These are phyloP conservation scores for Mamestra configurata DNA, from an alignment of 1,140 invertebrate species.

Conservation along the genomic window DNA sequence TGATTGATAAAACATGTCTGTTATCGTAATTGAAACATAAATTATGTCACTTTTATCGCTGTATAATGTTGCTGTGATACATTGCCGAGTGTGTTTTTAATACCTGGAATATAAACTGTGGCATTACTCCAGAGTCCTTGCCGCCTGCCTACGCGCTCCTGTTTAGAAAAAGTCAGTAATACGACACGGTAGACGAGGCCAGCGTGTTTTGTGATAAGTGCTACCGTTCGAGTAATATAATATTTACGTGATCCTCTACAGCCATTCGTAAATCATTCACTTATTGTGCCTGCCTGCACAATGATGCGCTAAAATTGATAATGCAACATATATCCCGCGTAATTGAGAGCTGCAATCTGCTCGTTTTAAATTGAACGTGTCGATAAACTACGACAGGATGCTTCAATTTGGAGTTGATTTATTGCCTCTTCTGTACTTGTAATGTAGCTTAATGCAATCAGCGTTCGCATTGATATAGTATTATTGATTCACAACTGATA, in stretches of 20 bases:
- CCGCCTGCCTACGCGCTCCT: neutral
- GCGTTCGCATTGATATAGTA: neutral
- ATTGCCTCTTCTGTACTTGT: constrained; percentile 18
- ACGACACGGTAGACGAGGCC: neutral
- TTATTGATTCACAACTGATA: neutral
- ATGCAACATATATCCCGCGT: constrained; percentile 9
- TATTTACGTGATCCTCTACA: neutral
- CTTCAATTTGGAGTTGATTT: constrained; percentile 18
- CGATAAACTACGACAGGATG: constrained; percentile 1
- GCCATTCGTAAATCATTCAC: neutral
- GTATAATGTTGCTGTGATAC: constrained; percentile 28
- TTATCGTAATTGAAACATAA: constrained; percentile 33
- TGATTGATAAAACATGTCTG: constrained; percentile 32
- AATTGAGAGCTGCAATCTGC: neutral
- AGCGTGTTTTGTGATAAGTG: neutral
- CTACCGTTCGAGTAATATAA: neutral
- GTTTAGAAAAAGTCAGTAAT: constrained; percentile 23
- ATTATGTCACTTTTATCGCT: constrained; percentile 22
- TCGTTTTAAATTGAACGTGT: constrained; percentile 18
- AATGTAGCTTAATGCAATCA: constrained; percentile 30
- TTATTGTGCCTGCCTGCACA: neutral
- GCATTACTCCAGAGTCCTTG: neutral
- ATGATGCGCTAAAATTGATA: constrained; percentile 20
- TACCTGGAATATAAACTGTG: constrained; percentile 11
- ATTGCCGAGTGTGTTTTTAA: neutral